A percentile compares a stretch with the other conserved stretches of the same genome.
Conservation (phyloP, 1,140 invertebrate genomes). For the Amphibalanus amphitrite region DNA sequence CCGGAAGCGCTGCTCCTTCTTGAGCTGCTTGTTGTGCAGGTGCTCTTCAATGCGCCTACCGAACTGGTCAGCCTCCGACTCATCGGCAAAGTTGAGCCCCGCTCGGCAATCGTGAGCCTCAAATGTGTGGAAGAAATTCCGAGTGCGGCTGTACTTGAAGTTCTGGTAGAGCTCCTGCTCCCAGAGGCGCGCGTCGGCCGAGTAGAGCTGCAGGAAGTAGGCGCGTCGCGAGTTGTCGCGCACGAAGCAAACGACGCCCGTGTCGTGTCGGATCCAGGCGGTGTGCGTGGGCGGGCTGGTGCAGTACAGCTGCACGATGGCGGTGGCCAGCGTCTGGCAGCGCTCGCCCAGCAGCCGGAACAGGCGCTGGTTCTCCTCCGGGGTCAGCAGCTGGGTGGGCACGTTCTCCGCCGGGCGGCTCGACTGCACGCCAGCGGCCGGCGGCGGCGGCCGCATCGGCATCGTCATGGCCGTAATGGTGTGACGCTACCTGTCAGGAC, state of each 20-base stretch:
- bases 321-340: constrained; percentile 72
- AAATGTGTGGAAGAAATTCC: constrained; percentile 75
- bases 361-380: constrained; percentile 67
- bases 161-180: constrained; percentile 87
- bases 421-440: neutral
- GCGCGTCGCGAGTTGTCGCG: constrained; percentile 74
- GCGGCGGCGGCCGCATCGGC: neutral
- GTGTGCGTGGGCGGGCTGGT: constrained; percentile 59
- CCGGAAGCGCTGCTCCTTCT: constrained; percentile 22
- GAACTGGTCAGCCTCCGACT: constrained; percentile 62
- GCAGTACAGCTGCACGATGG: constrained; percentile 72
- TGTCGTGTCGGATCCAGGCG: constrained; percentile 63
- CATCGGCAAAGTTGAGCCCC: constrained; percentile 80
- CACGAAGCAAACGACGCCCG: constrained; percentile 79
- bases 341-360: constrained; percentile 61
- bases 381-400: constrained; percentile 35
- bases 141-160: constrained; percentile 59
- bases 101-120: constrained; percentile 75
- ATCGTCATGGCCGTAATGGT: neutral
- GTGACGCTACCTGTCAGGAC: neutral
- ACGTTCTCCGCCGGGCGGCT: neutral
- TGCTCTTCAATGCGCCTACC: constrained; percentile 45
- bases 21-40: constrained; percentile 40
- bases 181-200: constrained; percentile 59
- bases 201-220: constrained; percentile 79